Evolutionary conservation across 1,140 invertebrate species (phyloP), one percentile per base, ranked within the genome.

Genomic region (Drosophila ananassae): DNA sequence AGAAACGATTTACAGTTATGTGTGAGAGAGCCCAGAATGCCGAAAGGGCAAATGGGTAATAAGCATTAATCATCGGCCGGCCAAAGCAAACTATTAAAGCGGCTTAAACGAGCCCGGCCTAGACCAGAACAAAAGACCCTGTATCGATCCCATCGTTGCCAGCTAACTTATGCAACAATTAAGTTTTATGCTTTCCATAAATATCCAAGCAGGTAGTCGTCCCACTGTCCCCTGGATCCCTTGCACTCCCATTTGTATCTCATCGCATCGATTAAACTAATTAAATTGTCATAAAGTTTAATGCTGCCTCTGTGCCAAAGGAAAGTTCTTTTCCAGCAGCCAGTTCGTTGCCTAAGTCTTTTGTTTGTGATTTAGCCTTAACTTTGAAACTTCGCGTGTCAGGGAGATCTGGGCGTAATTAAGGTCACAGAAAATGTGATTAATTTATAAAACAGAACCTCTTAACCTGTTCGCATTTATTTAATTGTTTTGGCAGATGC

Each of bases 251-350:
- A 39, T n/a, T 30, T 22, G 41, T 10, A 34, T 73, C 76, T 89
- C 87, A 84, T 83, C 87, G 76, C 79, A 77, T 77, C 83, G 67
- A 89, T 89, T 89, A 89, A 89, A 71, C 84, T 83, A 83, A 89
- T 89, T 89, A 89, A 89, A 83, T 79, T 89, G 83, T 77, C 76
- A 77, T 89, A 83, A 89, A 83, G 48, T 66, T 73, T 50, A 55
- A 67, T 69, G 55, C 37, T 68, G 24, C 41, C 39, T 34, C 1
- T 28, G 5, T 22, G 46, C 34, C 13, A 10, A 28, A 48, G 63
- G 1, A 69, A 50, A 54, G 25, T 44, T 57, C n/a, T 66, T 64
- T 28, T 4, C 22, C n/a, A 2, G 37, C 25, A 30, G 52, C 59
- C 75, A 78, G 66, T 82, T 87, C 56, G 71, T 63, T 69, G 61